These are phyloP conservation scores for Motacilla tschutschensis DNA, from an alignment of 2,113 vertebrate genomes.

Conservation along the genomic window DNA sequence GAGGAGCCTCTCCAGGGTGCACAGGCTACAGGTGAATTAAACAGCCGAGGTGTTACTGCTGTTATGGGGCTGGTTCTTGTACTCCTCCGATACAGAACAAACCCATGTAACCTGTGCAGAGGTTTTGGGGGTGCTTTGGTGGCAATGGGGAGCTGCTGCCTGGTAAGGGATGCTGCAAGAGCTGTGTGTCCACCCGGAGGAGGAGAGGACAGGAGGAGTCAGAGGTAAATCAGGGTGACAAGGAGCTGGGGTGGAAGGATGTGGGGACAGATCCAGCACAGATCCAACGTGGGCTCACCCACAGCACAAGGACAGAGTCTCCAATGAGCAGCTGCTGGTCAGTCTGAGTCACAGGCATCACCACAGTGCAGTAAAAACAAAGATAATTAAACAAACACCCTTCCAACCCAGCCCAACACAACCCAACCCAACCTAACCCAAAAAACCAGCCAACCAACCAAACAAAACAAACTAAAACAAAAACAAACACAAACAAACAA, in stretches of 20 bases:
- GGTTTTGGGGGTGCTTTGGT: accelerated
- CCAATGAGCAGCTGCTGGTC: background rate
- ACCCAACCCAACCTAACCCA: too few relatives aligned
- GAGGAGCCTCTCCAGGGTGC: background rate
- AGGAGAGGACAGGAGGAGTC: background rate
- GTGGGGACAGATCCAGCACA: background rate
- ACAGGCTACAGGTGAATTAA: background rate
- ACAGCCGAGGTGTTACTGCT: background rate
- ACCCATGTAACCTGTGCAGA: background rate
- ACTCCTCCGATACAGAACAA: accelerated
- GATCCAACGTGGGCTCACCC: accelerated
- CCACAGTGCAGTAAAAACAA: background rate
- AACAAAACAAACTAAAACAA: background rate
- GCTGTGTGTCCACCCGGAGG: background rate
- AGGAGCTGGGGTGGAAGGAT: background rate
- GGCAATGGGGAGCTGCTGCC: accelerated
- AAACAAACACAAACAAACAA: background rate
- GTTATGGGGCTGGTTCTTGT: background rate
- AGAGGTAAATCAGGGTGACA: background rate
- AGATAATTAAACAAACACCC: background rate
- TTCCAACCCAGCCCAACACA: background rate
- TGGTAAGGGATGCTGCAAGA: background rate
- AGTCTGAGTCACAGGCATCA: background rate
- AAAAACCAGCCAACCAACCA: background rate
- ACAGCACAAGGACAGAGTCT: accelerated